These are phyloP conservation scores for Danio aesculapii DNA, from an alignment of 2,797 vertebrate species.

Conservation along the genomic window DNA sequence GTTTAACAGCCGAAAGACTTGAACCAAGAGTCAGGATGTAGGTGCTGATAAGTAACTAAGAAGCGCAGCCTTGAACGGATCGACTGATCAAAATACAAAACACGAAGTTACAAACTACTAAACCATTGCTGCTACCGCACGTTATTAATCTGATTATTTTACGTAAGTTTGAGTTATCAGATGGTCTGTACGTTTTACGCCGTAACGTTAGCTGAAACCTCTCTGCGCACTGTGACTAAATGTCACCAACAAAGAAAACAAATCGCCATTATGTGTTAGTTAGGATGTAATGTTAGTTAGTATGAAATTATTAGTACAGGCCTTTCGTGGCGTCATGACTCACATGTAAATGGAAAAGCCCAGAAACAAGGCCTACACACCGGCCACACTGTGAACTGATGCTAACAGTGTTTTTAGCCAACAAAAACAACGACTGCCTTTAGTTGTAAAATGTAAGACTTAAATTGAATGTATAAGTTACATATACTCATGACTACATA, in stretches of 20 bases:
- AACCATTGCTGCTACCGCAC: neutral
- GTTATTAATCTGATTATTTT: too few relatives aligned
- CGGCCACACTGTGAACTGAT: conserved; percentile 35
- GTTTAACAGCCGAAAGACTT: neutral
- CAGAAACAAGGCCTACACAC: conserved; percentile 13
- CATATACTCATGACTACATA: accelerated
- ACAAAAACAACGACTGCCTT: neutral
- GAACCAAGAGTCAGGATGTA: neutral
- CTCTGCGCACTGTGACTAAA: neutral
- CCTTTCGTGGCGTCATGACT: neutral
- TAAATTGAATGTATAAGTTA: neutral
- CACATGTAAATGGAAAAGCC: conserved; percentile 4
- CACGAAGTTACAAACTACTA: neutral
- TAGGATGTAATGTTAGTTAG: neutral
- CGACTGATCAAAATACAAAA: neutral
- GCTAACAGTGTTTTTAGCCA: conserved; percentile 14
- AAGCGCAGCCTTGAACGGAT: neutral
- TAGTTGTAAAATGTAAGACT: neutral
- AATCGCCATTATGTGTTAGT: neutral
- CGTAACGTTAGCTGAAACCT: neutral
- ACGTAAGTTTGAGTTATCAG: neutral
- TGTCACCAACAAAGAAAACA: neutral
- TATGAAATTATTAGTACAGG: neutral
- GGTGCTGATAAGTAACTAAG: neutral
- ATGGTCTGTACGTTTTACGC: neutral